phyloP scores from a whole-genome alignment of 2,113 vertebrate species.

The Anguilla rostrata region DNA sequence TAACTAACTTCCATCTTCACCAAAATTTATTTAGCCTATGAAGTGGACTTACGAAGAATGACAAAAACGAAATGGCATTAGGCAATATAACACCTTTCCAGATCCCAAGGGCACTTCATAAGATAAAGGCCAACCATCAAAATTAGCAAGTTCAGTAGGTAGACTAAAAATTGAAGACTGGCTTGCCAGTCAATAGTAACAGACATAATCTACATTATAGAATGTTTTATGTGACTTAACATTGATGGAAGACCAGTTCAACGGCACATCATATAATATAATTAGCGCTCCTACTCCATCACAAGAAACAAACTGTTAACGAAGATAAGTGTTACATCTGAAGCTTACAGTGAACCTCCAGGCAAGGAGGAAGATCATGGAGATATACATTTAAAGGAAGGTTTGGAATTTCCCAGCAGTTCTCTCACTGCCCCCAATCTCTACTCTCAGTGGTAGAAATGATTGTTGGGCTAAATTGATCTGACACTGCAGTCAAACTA shows the following conservation, averaged over 20 bases:
- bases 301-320: slow-evolving; percentile 22
- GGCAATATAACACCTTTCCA: not conserved
- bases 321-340: not conserved
- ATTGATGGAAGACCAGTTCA: not conserved
- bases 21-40: not conserved
- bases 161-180: no score
- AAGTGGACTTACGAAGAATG: not conserved
- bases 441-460: not conserved
- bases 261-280: not conserved
- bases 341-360: slow-evolving; percentile 34
- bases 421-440: not conserved
- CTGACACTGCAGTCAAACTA: not conserved
- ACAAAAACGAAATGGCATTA: not conserved
- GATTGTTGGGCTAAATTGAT: not conserved
- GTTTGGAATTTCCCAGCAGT: slow-evolving; percentile 37
- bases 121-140: no score
- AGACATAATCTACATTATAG: slow-evolving; percentile 14
- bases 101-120: not conserved
- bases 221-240: slow-evolving; percentile 34
- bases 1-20: not conserved
- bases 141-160: not conserved
- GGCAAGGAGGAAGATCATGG: slow-evolving; percentile 42
- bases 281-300: not conserved
- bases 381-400: slow-evolving; percentile 54
- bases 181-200: not conserved